Percentiles rank a stretch among this genome's conserved stretches.
phyloP scores from a whole-genome alignment of 2,888 invertebrate genomes.

The Pegoplata infirma region DNA sequence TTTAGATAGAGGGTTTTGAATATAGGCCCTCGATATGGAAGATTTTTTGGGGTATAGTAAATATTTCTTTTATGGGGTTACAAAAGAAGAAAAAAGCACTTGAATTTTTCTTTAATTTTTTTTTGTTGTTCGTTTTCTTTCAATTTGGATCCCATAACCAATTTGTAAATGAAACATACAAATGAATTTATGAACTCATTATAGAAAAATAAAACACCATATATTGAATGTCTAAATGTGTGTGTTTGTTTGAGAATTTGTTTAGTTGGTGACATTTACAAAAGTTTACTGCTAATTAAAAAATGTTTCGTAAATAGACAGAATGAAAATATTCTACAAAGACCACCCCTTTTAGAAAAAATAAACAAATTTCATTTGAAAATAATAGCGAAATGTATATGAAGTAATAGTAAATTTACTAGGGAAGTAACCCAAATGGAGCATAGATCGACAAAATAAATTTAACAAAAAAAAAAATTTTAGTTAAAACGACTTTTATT shows the following conservation, averaged over 20 bases:
- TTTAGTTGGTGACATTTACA: slow-evolving; percentile 54
- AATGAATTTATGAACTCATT: slow-evolving; percentile 53
- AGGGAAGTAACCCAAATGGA: slow-evolving; percentile 14
- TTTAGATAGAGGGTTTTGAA: too few species aligned
- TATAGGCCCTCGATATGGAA: too few species aligned
- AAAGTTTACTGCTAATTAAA: slow-evolving; percentile 77
- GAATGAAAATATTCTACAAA: slow-evolving; percentile 20
- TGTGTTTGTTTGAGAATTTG: slow-evolving; percentile 29
- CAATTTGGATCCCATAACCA: slow-evolving; percentile 52
- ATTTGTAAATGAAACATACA: slow-evolving; percentile 57
- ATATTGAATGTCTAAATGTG: slow-evolving; percentile 7
- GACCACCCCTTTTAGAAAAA: background rate
- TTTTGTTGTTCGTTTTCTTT: too few species aligned
- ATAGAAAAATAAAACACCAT: slow-evolving; percentile 14
- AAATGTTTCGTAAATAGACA: slow-evolving; percentile 64
- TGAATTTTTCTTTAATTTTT: slow-evolving; percentile 42
- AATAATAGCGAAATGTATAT: background rate
- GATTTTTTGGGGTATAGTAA: slow-evolving; percentile 46
- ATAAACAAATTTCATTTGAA: too few species aligned
- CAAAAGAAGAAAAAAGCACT: slow-evolving; percentile 47
- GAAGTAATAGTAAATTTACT: slow-evolving; percentile 35
- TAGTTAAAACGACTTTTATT: background rate
- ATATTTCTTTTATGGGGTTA: slow-evolving; percentile 40
- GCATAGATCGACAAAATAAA: too few species aligned
- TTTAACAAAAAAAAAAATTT: background rate